Conservation (phyloP, 1,140 invertebrate genomes). For the Drosophila athabasca region DNA sequence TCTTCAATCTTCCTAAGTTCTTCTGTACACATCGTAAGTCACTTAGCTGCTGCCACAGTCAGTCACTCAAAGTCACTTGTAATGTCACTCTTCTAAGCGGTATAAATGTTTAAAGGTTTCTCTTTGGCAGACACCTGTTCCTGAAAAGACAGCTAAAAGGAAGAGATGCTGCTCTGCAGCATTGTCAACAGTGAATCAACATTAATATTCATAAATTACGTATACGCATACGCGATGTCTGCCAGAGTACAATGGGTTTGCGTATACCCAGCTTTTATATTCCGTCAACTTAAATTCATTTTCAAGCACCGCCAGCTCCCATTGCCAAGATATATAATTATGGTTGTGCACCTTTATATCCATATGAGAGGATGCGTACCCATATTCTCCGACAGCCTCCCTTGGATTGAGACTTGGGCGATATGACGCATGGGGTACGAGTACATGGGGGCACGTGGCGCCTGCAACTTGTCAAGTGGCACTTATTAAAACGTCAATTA, state of each 20-base stretch:
- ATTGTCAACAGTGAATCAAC: conserved; percentile 31
- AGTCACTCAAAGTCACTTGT: conserved; percentile 27
- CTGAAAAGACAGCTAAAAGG: conserved; percentile 1
- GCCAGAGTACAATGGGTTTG: conserved; percentile 31
- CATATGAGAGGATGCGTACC: conserved; percentile 1
- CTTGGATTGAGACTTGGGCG: conserved; percentile 1
- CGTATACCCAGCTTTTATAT: conserved; percentile 18
- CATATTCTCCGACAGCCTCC: background rate
- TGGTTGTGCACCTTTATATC: conserved; percentile 3
- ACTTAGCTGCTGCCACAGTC: conserved; percentile 16
- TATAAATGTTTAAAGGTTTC: conserved; percentile 18
- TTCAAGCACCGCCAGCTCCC: conserved; percentile 32
- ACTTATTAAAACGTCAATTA: conserved; percentile 76
- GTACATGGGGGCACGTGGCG: conserved; percentile 13
- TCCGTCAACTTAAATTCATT: conserved; percentile 57
- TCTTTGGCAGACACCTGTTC: conserved; percentile 9
- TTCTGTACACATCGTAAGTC: conserved; percentile 18
- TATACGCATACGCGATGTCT: conserved; percentile 42
- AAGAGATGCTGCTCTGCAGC: conserved; percentile 20
- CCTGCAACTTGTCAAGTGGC: conserved; percentile 47
- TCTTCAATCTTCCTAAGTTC: too few species aligned
- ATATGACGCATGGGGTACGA: background rate
- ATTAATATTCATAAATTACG: conserved; percentile 56
- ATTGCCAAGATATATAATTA: conserved; percentile 30
- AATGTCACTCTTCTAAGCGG: conserved; percentile 18